phyloP scores from a whole-genome alignment of 2,113 vertebrate genomes.

The Propithecus coquereli region DNA sequence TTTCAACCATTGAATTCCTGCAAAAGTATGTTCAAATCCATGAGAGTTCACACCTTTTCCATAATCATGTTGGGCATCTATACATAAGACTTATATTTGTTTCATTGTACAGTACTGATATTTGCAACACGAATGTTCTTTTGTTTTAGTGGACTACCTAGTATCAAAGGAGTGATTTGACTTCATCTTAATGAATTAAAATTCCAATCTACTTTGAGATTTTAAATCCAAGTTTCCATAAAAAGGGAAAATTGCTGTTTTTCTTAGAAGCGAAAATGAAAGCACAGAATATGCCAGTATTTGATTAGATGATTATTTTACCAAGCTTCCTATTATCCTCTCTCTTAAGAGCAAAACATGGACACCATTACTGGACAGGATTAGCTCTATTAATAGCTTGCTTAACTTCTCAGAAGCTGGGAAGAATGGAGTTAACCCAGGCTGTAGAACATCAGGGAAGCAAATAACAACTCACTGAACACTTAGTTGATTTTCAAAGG shows the following conservation, averaged over 20 bases:
- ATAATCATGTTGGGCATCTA: neutral
- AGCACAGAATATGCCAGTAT: neutral
- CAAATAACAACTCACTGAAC: neutral
- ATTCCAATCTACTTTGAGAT: neutral
- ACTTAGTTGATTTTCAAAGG: neutral
- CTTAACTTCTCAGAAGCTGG: neutral
- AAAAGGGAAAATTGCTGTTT: neutral
- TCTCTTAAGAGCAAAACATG: neutral
- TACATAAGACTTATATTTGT: neutral
- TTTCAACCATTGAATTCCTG: neutral
- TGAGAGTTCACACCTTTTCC: neutral
- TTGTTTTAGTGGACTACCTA: neutral
- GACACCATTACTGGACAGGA: neutral
- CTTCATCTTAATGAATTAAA: neutral
- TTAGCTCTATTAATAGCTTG: neutral
- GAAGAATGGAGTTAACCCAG: neutral
- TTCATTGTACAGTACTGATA: neutral
- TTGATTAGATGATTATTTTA: slow-evolving; percentile 12
- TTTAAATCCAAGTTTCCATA: neutral
- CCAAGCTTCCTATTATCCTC: slow-evolving; percentile 2
- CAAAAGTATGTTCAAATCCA: neutral
- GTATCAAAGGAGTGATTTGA: neutral
- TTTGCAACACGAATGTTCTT: neutral
- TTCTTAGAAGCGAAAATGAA: slow-evolving; percentile 34
- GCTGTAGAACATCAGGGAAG: neutral